Conservation (phyloP, 2,113 vertebrate species). For the Datnioides undecimradiatus region DNA sequence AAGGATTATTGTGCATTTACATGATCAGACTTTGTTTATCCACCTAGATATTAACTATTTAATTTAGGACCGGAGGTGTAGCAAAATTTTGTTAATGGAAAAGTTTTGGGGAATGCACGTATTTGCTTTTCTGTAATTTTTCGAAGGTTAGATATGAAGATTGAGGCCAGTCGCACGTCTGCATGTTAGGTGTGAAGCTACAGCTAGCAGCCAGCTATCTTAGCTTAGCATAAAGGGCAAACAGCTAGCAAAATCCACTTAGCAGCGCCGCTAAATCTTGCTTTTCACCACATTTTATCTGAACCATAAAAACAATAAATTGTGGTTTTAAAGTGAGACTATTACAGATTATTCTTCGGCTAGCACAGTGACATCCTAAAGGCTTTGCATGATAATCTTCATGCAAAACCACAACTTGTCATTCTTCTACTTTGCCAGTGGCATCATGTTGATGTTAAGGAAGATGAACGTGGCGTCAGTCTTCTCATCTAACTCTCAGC, state of each 20-base stretch:
- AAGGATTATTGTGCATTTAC: conserved; percentile 60
- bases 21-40: conserved; percentile 39
- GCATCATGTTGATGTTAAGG: not conserved
- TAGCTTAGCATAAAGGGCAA: not conserved
- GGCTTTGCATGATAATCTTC: not conserved
- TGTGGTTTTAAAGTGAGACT: not conserved
- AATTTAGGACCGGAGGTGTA: conserved; percentile 42
- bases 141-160: not conserved
- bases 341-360: not conserved
- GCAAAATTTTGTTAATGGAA: conserved; percentile 20
- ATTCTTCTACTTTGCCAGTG: not conserved
- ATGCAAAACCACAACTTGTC: not conserved
- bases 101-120: not conserved
- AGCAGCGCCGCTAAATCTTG: too few species aligned
- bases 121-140: conserved; percentile 19
- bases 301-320: not conserved
- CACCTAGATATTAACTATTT: not conserved
- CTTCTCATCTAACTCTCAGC: not conserved
- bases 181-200: not conserved
- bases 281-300: not conserved
- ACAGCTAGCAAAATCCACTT: too few species aligned
- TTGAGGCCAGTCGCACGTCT: not conserved
- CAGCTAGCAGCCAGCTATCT: not conserved
- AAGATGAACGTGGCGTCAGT: not conserved
- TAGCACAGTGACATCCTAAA: not conserved